Evolutionary conservation across 1,140 invertebrate species (phyloP).

Genomic region (Bombus cullumanus): DNA sequence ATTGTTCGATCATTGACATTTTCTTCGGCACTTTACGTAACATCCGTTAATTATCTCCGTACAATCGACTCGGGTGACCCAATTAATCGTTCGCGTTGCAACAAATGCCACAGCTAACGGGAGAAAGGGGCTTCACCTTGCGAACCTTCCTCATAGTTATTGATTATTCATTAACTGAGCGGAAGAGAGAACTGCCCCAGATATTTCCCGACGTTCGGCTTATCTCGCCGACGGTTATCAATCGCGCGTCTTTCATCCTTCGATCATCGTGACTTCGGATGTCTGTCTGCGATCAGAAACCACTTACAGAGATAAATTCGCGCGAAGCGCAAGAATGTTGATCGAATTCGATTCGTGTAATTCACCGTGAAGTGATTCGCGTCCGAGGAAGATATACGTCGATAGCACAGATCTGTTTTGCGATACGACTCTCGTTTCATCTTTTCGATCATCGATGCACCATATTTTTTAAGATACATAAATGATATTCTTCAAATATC

Average conservation of each 20-base stretch:
- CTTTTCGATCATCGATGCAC: no score
- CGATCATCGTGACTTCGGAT: background rate
- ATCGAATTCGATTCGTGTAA: constrained; percentile 19
- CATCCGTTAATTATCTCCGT: constrained; percentile 57
- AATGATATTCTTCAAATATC: no score
- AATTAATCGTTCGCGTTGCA: constrained; percentile 52
- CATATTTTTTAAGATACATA: no score
- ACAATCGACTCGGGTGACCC: constrained; percentile 43
- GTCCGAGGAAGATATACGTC: background rate
- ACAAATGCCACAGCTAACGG: background rate
- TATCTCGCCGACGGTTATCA: background rate
- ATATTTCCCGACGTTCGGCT: background rate
- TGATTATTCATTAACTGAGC: constrained; percentile 12
- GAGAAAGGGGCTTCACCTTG: constrained; percentile 56
- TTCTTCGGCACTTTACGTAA: constrained; percentile 53
- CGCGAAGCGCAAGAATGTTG: background rate
- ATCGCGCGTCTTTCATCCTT: background rate
- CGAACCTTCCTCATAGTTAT: constrained; percentile 51
- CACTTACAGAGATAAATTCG: constrained; percentile 11
- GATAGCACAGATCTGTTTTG: background rate
- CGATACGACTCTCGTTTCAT: background rate
- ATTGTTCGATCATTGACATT: constrained; percentile 49
- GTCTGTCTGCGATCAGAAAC: constrained; percentile 5
- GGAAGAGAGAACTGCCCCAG: background rate
- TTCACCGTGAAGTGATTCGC: background rate